Evolutionary conservation across 2,797 vertebrate genomes (phyloP).

Genomic region (Myiothlypis chrysogaster): DNA sequence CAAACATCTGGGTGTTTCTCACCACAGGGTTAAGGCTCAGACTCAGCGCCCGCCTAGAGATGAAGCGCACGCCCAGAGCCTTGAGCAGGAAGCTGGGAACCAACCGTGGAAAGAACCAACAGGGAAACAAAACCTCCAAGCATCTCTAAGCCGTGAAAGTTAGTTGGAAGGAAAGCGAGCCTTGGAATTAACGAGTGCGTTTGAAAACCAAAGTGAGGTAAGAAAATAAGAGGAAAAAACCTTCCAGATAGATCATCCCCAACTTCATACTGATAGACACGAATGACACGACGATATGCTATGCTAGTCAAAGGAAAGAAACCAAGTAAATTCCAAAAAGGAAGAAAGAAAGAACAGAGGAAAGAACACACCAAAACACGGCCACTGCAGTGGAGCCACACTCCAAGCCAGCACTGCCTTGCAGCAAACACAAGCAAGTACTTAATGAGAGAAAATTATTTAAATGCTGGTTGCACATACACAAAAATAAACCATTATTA

Average conservation of each 20-base stretch:
- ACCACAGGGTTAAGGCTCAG: constrained; percentile 51
- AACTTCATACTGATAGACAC: constrained; percentile 98
- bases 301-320: constrained; percentile 91
- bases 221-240: constrained; percentile 85
- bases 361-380: constrained; percentile 43
- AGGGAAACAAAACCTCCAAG: constrained; percentile 60
- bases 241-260: constrained; percentile 98
- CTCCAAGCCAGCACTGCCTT: constrained; percentile 42
- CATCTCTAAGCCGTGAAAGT: constrained; percentile 73
- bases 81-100: constrained; percentile 50
- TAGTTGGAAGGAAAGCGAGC: constrained; percentile 82
- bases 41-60: background rate
- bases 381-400: background rate
- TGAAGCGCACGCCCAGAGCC: background rate
- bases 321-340: constrained; percentile 76
- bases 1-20: constrained; percentile 16
- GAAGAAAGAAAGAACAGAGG: constrained; percentile 38
- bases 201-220: constrained; percentile 79
- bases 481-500: background rate
- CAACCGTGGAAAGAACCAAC: background rate
- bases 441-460: background rate
- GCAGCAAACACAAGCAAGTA: constrained; percentile 1
- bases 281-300: constrained; percentile 96
- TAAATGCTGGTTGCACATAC: background rate
- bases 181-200: constrained; percentile 78